Conservation (phyloP, 2,888 invertebrate species). For the Chymomyza procnemis region DNA sequence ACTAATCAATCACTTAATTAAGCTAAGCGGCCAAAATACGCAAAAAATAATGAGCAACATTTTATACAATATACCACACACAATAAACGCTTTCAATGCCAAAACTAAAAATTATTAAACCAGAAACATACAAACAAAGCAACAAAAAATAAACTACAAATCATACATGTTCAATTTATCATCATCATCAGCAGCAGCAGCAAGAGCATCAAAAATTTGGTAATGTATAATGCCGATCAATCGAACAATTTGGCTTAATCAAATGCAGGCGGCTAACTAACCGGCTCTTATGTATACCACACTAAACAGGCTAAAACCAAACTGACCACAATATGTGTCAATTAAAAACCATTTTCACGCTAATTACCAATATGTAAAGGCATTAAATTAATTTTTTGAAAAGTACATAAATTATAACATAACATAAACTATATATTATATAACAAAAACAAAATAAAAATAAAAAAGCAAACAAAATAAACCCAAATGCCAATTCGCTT, state of each 20-base stretch:
- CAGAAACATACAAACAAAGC: neutral
- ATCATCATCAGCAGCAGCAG: neutral
- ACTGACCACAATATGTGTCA: conserved; percentile 61
- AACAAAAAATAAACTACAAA: neutral
- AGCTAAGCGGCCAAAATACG: neutral
- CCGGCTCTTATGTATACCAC: conserved; percentile 29
- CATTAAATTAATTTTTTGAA: conserved; percentile 17
- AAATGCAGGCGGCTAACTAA: conserved; percentile 35
- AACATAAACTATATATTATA: conserved; percentile 21
- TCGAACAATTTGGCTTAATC: conserved; percentile 9
- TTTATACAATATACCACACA: neutral
- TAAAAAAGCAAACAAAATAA: conserved; percentile 2
- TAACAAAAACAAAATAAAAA: conserved; percentile 31
- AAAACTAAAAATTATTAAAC: neutral
- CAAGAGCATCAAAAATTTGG: neutral
- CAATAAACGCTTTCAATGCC: conserved; percentile 1
- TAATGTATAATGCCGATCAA: neutral
- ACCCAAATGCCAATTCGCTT: conserved; percentile 40
- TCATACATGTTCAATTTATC: conserved; percentile 1
- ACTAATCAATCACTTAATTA: conserved; percentile 1
- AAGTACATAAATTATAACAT: conserved; percentile 23
- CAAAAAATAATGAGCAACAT: neutral
- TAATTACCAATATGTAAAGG: conserved; percentile 36
- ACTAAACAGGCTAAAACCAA: conserved; percentile 20
- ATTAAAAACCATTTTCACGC: conserved; percentile 67